Conservation (phyloP, 2,113 vertebrate genomes). For the Thunnus thynnus region DNA sequence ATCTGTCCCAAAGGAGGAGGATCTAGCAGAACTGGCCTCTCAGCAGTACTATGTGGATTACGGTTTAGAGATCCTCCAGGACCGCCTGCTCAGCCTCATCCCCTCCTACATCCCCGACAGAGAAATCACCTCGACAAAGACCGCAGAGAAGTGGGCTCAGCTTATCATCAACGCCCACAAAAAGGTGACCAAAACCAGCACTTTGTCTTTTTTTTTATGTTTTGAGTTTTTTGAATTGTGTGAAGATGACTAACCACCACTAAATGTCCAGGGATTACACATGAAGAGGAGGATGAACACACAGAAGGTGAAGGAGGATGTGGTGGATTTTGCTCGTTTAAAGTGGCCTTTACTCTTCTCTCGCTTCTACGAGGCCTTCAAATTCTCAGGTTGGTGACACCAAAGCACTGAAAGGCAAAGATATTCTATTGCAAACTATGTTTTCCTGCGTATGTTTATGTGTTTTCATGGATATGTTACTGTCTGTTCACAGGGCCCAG, state of each 20-base stretch:
- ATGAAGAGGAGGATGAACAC: conserved; percentile 90
- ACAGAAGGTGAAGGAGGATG: conserved; percentile 95
- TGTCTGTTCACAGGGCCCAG: conserved; percentile 89
- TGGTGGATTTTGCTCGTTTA: conserved; percentile 97
- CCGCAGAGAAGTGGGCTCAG: conserved; percentile 95
- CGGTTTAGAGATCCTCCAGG: conserved; percentile 91
- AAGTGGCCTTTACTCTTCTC: conserved; percentile 99
- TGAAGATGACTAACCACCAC: rapidly evolving
- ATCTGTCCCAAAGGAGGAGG: conserved; percentile 89
- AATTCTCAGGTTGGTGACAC: conserved; percentile 89
- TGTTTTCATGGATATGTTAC: neutral
- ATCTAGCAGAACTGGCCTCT: conserved; percentile 94
- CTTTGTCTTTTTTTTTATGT: no score
- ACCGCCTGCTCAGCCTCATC: conserved; percentile 93
- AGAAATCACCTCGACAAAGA: conserved; percentile 93
- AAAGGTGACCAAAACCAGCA: conserved; percentile 85
- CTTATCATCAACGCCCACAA: conserved; percentile 93
- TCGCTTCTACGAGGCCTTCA: conserved; percentile 98
- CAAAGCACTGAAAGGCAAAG: no score
- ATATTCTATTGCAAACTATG: no score
- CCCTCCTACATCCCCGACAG: conserved; percentile 97
- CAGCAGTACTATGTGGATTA: conserved; percentile 99
- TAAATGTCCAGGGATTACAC: conserved; percentile 88
- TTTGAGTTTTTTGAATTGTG: no score
- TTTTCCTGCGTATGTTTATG: rapidly evolving